Evolutionary conservation across 2,888 invertebrate genomes (phyloP).

Genomic region (Drosophila fulvimacula): DNA sequence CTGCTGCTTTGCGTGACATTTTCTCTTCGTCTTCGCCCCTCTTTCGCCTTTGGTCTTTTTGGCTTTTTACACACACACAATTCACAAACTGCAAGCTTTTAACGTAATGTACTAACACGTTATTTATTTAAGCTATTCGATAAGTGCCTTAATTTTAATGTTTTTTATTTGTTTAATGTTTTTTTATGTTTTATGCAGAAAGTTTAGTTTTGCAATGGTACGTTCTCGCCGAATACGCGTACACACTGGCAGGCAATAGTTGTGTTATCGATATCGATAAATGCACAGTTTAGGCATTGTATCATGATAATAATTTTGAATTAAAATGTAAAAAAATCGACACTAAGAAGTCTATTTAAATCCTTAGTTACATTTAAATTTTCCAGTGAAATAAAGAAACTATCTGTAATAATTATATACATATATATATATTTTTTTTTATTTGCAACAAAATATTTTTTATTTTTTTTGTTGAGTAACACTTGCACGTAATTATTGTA

Average conservation of each 20-base stretch:
- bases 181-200: slow-evolving; percentile 74
- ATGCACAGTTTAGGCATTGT: slow-evolving; percentile 28
- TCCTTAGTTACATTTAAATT: neutral
- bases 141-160: slow-evolving; percentile 49
- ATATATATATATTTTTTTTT: neutral
- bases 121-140: slow-evolving; percentile 43
- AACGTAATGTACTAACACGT: slow-evolving; percentile 35
- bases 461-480: slow-evolving; percentile 24
- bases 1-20: slow-evolving; percentile 81
- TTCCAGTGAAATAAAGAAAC: neutral
- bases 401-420: neutral
- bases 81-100: slow-evolving; percentile 19
- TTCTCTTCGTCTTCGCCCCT: slow-evolving; percentile 75
- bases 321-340: slow-evolving; percentile 39
- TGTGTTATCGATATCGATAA: slow-evolving; percentile 60
- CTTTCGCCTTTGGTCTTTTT: slow-evolving; percentile 53
- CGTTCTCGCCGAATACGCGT: slow-evolving; percentile 63
- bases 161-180: slow-evolving; percentile 74
- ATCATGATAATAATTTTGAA: slow-evolving; percentile 54
- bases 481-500: slow-evolving; percentile 37
- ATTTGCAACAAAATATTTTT: slow-evolving; percentile 7
- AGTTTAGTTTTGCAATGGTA: slow-evolving; percentile 74
- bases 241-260: slow-evolving; percentile 62
- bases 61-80: slow-evolving; percentile 56
- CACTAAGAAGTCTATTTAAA: neutral